Percentiles rank a stretch among this genome's conserved stretches.
phyloP scores from a whole-genome alignment of 2,113 vertebrate species.

The Thinocorus orbignyianus region DNA sequence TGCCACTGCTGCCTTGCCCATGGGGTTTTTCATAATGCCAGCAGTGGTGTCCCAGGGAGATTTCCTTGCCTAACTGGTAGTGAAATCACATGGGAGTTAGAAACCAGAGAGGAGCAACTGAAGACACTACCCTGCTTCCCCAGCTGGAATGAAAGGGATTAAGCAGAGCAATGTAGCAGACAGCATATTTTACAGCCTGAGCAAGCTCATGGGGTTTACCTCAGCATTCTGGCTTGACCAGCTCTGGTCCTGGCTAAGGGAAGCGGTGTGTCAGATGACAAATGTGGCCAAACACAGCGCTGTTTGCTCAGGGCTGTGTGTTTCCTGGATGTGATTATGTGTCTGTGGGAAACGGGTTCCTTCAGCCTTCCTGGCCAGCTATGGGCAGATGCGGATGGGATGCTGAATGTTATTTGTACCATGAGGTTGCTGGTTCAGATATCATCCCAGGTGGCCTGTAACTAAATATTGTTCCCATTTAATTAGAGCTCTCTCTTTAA shows the following conservation, averaged over 20 bases:
- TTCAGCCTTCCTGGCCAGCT: not conserved
- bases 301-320: not conserved
- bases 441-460: not conserved
- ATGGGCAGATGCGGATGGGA: not conserved
- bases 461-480: not conserved
- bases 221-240: not conserved
- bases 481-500: not conserved
- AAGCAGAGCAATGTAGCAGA: not conserved
- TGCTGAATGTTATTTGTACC: not conserved
- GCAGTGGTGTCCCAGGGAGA: accelerated
- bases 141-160: not conserved
- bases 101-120: not conserved
- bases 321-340: constrained; percentile 12
- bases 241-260: not conserved
- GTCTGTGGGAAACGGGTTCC: constrained; percentile 1
- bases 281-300: not conserved
- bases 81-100: not conserved
- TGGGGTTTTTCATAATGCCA: not conserved
- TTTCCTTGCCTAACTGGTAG: not conserved
- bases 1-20: not conserved
- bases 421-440: not conserved
- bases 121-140: not conserved
- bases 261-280: not conserved
- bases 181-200: not conserved
- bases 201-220: not conserved